Conservation (phyloP, 2,797 vertebrate genomes). For the Falco biarmicus region DNA sequence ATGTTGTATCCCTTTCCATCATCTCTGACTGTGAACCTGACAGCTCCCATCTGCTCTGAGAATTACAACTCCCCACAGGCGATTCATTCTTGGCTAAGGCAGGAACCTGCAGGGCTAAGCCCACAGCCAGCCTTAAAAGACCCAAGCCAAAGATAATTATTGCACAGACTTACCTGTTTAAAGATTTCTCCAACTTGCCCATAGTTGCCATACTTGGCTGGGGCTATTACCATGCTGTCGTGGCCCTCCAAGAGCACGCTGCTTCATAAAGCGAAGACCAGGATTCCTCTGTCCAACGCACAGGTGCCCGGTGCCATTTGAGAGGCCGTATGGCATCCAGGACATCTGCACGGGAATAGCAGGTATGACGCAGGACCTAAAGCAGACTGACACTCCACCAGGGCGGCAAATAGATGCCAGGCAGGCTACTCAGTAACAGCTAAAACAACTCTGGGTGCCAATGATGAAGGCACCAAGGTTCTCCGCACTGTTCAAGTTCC, state of each 20-base stretch:
- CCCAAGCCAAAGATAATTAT: neutral
- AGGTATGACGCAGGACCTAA: constrained; percentile 30
- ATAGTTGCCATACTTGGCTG: neutral
- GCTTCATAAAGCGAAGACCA: neutral
- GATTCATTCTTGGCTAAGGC: neutral
- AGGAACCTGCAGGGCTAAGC: neutral
- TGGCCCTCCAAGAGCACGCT: neutral
- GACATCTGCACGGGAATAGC: constrained; percentile 42
- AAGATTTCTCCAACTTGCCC: neutral
- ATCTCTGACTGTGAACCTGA: neutral
- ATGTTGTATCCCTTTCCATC: neutral
- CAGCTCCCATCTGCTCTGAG: constrained; percentile 31
- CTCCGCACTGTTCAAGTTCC: neutral
- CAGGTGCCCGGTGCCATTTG: neutral
- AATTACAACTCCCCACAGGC: neutral
- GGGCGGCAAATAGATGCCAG: neutral
- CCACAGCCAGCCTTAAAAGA: neutral
- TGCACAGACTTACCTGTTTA: neutral
- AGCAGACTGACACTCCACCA: neutral
- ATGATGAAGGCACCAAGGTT: neutral
- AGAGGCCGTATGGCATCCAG: neutral
- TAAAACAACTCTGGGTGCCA: neutral
- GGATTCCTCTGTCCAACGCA: neutral
- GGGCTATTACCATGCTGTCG: accelerated
- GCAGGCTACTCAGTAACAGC: neutral